Conservation (phyloP, 2,888 invertebrate genomes). For the Crepidodera aurea region DNA sequence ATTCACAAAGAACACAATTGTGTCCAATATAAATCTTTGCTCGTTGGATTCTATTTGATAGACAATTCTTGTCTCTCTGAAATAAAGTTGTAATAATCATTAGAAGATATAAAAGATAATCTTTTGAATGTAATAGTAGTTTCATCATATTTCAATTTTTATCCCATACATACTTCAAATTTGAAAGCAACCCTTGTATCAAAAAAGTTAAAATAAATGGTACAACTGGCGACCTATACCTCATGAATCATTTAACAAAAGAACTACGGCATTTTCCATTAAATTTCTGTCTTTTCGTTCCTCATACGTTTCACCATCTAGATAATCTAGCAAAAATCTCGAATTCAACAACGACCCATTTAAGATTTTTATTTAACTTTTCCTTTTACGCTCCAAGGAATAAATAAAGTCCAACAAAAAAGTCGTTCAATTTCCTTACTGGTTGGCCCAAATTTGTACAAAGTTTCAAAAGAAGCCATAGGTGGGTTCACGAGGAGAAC, state of each 20-base stretch:
- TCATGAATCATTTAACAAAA: slow-evolving; percentile 9
- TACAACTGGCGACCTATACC: not conserved
- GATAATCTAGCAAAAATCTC: slow-evolving; percentile 5
- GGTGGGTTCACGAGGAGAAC: too few species aligned
- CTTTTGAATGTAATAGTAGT: too few species aligned
- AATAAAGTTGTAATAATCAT: too few species aligned
- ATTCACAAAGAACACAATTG: too few species aligned
- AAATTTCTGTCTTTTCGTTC: slow-evolving; percentile 9
- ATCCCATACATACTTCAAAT: too few species aligned
- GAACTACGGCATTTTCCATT: slow-evolving; percentile 4
- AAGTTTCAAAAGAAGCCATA: too few species aligned
- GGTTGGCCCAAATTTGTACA: not conserved
- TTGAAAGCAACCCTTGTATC: too few species aligned
- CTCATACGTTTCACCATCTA: not conserved
- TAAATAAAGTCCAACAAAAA: slow-evolving; percentile 2
- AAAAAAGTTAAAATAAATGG: not conserved
- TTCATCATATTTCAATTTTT: too few species aligned
- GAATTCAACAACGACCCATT: slow-evolving; percentile 5
- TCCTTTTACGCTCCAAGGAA: not conserved
- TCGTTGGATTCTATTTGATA: too few species aligned
- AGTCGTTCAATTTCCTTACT: not conserved
- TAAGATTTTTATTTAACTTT: not conserved
- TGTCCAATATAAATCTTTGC: too few species aligned
- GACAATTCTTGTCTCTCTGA: too few species aligned
- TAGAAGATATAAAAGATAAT: too few species aligned